phyloP scores from a whole-genome alignment of 2,113 vertebrate species.

The Ascaphus truei region DNA sequence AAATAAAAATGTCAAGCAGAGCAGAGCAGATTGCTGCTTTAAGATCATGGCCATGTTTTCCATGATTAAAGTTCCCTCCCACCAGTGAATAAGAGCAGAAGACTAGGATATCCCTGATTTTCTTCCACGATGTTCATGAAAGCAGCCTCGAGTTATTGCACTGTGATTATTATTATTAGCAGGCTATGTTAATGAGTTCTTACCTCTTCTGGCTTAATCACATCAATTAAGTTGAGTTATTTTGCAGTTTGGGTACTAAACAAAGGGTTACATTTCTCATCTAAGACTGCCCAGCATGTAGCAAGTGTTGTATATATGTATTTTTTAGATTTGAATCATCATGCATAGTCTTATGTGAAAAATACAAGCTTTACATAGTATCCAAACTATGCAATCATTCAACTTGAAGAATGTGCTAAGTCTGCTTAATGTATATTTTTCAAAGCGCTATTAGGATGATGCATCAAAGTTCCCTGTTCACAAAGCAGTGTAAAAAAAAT shows the following conservation, averaged over 20 bases:
- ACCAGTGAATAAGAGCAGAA: no score
- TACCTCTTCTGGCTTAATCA: conserved; percentile 9
- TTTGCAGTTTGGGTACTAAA: conserved; percentile 13
- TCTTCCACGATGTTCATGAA: neutral
- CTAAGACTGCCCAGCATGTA: conserved; percentile 2
- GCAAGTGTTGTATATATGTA: conserved; percentile 9
- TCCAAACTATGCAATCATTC: neutral
- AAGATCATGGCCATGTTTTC: no score
- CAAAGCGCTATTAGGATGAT: neutral
- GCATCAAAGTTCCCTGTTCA: neutral
- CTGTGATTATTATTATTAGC: conserved; percentile 23
- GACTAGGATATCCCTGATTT: neutral
- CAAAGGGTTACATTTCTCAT: conserved; percentile 5
- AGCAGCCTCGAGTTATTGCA: neutral
- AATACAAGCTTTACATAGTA: neutral
- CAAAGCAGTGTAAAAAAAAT: neutral
- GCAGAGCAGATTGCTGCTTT: no score
- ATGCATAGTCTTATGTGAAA: conserved; percentile 3
- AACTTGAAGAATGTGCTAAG: neutral
- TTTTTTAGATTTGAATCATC: neutral
- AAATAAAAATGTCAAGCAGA: no score
- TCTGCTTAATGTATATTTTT: neutral
- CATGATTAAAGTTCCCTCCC: no score
- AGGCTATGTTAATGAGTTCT: conserved; percentile 14
- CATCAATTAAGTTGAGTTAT: conserved; percentile 25